Conservation (phyloP, 2,888 invertebrate species). For the Ferrisia virgata region DNA sequence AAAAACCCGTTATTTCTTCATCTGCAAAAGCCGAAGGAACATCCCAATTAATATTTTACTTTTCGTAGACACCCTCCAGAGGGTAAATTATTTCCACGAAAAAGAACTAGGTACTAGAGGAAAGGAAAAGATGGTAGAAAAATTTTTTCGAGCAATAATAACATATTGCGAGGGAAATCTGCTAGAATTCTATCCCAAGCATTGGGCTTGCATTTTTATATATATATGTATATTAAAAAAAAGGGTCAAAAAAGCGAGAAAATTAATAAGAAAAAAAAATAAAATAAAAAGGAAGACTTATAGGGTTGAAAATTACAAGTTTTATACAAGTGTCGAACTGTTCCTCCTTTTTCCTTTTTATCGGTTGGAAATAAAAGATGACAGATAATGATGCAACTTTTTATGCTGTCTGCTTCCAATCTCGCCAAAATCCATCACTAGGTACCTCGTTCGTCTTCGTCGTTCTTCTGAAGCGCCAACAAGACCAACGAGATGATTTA, state of each 20-base stretch:
- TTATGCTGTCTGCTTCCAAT: neutral
- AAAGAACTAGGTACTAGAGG: no score
- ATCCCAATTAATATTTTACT: neutral
- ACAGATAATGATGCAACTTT: slow-evolving; percentile 39
- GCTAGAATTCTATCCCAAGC: neutral
- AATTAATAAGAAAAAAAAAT: slow-evolving; percentile 34
- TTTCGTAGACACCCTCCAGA: neutral
- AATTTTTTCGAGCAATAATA: neutral
- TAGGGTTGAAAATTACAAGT: slow-evolving; percentile 41
- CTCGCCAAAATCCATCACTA: neutral
- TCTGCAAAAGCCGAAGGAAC: neutral
- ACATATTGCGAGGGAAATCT: neutral
- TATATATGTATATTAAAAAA: no score
- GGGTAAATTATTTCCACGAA: neutral
- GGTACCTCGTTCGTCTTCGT: neutral
- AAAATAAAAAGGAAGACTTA: neutral
- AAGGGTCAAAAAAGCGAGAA: neutral
- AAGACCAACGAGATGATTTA: slow-evolving; percentile 8
- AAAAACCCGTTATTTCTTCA: neutral
- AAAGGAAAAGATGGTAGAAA: no score
- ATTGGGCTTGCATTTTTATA: no score
- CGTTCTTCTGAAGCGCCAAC: no score
- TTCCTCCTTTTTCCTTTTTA: neutral
- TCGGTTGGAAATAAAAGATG: slow-evolving; percentile 9
- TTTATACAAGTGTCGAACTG: slow-evolving; percentile 36